A percentile compares a stretch with the other conserved stretches of the same genome.
phyloP scores from a whole-genome alignment of 2,888 invertebrate genomes.

The Ennomos fuscantarius region DNA sequence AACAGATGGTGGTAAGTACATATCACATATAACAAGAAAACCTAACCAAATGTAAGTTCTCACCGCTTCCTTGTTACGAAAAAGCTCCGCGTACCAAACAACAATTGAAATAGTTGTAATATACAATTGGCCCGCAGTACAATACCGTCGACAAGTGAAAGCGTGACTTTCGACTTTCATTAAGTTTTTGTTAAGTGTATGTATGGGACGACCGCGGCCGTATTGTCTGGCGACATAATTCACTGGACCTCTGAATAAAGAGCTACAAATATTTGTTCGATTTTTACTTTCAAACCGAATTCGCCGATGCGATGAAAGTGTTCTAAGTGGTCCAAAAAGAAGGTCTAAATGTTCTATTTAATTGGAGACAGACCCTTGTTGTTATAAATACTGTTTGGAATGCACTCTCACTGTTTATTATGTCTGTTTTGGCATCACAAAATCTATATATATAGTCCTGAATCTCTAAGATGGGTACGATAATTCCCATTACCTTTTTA shows the following conservation, averaged over 20 bases:
- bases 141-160: slow-evolving; percentile 80
- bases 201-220: slow-evolving; percentile 73
- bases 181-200: slow-evolving; percentile 81
- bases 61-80: slow-evolving; percentile 56
- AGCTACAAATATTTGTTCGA: slow-evolving; percentile 59
- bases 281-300: slow-evolving; percentile 59
- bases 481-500: too few relatives aligned
- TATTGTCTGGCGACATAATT: slow-evolving; percentile 81
- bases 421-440: too few relatives aligned
- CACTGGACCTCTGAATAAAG: slow-evolving; percentile 59
- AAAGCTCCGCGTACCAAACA: slow-evolving; percentile 49
- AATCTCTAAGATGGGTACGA: too few relatives aligned
- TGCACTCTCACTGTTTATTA: slow-evolving; percentile 15
- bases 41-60: slow-evolving; percentile 16
- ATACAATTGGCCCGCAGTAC: slow-evolving; percentile 74
- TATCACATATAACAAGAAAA: slow-evolving; percentile 5
- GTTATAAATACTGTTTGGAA: slow-evolving; percentile 20
- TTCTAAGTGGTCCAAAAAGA: slow-evolving; percentile 45
- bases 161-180: slow-evolving; percentile 84
- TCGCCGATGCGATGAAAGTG: slow-evolving; percentile 50
- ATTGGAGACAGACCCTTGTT: slow-evolving; percentile 32
- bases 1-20: neutral
- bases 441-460: too few relatives aligned
- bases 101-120: slow-evolving; percentile 63
- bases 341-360: slow-evolving; percentile 32